phyloP scores from a whole-genome alignment of 1,140 invertebrate genomes.

The Ganaspis sp. region DNA sequence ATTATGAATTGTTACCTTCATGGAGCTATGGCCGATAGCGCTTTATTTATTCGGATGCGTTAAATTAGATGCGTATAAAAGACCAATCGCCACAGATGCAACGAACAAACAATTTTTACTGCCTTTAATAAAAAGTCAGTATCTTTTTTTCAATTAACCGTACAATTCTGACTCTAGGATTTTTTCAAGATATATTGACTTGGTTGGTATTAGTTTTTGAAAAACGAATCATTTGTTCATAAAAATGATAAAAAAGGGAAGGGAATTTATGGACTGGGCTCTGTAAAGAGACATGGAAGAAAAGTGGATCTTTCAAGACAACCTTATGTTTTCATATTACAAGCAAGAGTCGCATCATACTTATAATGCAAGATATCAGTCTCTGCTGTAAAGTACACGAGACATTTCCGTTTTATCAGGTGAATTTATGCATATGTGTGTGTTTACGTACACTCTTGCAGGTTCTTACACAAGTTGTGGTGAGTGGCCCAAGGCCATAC shows the following conservation, averaged over 20 bases:
- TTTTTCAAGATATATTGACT: too few relatives aligned
- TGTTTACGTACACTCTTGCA: neutral
- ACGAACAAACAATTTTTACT: neutral
- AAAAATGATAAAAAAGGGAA: neutral
- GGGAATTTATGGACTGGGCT: neutral
- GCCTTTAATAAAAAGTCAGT: too few relatives aligned
- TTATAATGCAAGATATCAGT: slow-evolving; percentile 22
- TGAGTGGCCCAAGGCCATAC: slow-evolving; percentile 40
- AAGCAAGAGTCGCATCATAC: slow-evolving; percentile 1
- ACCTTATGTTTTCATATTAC: neutral
- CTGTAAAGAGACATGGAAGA: neutral
- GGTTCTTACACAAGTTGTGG: neutral
- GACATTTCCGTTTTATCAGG: slow-evolving; percentile 30
- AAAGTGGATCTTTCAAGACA: neutral
- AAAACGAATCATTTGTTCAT: neutral
- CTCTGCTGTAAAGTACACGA: slow-evolving; percentile 17
- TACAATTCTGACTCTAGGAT: too few relatives aligned
- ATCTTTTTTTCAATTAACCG: too few relatives aligned
- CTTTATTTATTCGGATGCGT: slow-evolving; percentile 6
- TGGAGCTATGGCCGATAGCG: neutral
- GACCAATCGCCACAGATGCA: neutral
- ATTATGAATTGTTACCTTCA: neutral
- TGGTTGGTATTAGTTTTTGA: too few relatives aligned
- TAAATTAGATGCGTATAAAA: neutral
- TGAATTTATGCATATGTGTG: neutral